These are phyloP conservation scores for Melierax canorus DNA, from an alignment of 2,113 vertebrate genomes.

Conservation along the genomic window DNA sequence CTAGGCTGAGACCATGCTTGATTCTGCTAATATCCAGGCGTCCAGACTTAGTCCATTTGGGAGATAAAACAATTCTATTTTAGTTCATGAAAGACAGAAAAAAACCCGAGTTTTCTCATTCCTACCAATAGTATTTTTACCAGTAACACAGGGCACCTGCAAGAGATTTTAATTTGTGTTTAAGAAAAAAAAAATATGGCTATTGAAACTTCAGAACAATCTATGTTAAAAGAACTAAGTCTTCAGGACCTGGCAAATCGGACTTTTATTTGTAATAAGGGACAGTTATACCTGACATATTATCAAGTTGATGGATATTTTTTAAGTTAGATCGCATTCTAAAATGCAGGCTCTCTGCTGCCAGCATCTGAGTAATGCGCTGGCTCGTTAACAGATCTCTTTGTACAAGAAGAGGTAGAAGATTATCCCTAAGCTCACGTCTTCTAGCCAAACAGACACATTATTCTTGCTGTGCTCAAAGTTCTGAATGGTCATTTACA, in stretches of 20 bases:
- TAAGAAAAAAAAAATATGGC: not conserved
- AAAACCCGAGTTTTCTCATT: not conserved
- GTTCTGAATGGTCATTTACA: slow-evolving; percentile 65
- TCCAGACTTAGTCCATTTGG: not conserved
- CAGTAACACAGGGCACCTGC: not conserved
- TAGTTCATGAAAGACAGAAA: not conserved
- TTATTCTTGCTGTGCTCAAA: slow-evolving; percentile 47
- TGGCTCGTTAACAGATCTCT: slow-evolving; percentile 52
- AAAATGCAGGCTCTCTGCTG: slow-evolving; percentile 2
- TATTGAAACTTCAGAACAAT: not conserved
- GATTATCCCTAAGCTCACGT: slow-evolving; percentile 51
- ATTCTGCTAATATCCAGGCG: not conserved
- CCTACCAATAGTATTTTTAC: not conserved
- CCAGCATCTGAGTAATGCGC: slow-evolving; percentile 45
- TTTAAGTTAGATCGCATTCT: not conserved
- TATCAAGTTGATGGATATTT: not conserved
- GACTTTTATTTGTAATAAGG: not conserved
- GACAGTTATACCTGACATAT: not conserved
- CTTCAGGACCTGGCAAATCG: not conserved
- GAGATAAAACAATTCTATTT: not conserved
- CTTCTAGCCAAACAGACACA: slow-evolving; percentile 53
- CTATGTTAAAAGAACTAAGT: not conserved
- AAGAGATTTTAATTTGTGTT: not conserved
- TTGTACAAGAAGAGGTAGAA: slow-evolving; percentile 30
- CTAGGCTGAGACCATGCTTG: not conserved